Evolutionary conservation across 2,113 vertebrate genomes (phyloP).

Genomic region (Sphyrna mokarran): DNA sequence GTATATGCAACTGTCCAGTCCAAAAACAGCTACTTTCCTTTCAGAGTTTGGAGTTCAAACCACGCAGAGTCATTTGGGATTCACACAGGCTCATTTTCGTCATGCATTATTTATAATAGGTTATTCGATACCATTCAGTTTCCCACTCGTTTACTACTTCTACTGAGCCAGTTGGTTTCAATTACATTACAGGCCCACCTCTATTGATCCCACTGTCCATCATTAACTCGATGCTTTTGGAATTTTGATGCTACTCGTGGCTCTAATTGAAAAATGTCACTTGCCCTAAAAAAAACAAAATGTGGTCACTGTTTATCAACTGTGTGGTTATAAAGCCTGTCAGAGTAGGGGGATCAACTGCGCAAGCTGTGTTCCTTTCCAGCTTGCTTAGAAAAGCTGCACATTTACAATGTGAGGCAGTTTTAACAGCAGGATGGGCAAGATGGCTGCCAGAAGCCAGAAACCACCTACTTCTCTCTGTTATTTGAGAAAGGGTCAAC

Average conservation of each 20-base stretch:
- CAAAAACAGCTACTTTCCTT: background rate
- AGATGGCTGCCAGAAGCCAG: background rate
- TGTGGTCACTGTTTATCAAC: background rate
- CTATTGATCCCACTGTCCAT: background rate
- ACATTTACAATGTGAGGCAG: background rate
- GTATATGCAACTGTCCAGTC: background rate
- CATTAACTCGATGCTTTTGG: background rate
- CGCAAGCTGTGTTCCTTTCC: background rate
- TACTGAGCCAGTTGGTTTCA: background rate
- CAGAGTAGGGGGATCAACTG: no score
- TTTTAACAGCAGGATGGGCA: background rate
- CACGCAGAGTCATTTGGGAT: background rate
- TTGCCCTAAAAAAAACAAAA: background rate
- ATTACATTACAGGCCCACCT: background rate
- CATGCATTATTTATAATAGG: constrained; percentile 13
- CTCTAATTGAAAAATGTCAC: background rate
- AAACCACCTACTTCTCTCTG: background rate
- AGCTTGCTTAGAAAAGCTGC: background rate
- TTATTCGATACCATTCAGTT: background rate
- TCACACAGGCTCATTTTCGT: background rate
- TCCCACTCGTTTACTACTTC: background rate
- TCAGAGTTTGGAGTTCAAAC: background rate
- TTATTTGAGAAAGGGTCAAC: background rate
- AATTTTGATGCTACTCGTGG: background rate
- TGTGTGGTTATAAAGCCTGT: background rate